Conservation (phyloP, 2,888 invertebrate genomes). For the Sphaeridia pumilis region DNA sequence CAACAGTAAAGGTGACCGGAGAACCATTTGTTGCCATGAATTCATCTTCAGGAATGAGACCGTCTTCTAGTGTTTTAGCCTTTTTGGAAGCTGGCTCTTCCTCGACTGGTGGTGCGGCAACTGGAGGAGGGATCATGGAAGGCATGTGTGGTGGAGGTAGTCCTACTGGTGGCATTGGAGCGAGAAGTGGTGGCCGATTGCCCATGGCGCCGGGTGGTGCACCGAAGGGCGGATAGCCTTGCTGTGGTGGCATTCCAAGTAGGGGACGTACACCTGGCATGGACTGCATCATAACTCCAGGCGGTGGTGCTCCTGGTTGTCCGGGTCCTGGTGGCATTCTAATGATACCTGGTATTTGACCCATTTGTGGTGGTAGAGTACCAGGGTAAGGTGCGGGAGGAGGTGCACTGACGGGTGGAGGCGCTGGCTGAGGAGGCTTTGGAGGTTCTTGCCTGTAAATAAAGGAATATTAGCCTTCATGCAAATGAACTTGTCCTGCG, state of each 20-base stretch:
- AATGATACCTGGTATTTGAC: conserved; percentile 40
- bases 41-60: conserved; percentile 75
- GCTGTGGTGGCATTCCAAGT: conserved; percentile 25
- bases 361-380: conserved; percentile 27
- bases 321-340: conserved; percentile 41
- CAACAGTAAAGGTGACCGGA: conserved; percentile 68
- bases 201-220: conserved; percentile 26
- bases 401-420: conserved; percentile 19
- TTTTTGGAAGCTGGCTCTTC: conserved; percentile 83
- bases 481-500: too few species aligned
- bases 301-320: conserved; percentile 14
- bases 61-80: conserved; percentile 72
- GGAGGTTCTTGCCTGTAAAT: conserved; percentile 19
- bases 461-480: too few species aligned
- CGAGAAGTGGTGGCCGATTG: conserved; percentile 46
- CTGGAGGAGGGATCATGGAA: conserved; percentile 9
- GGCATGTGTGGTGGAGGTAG: conserved; percentile 40
- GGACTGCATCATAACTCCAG: conserved; percentile 8
- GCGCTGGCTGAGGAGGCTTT: conserved; percentile 34
- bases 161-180: conserved; percentile 40
- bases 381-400: conserved; percentile 17
- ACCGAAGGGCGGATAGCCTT: conserved; percentile 26
- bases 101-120: conserved; percentile 40
- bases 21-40: conserved; percentile 62
- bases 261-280: conserved; percentile 24